These are phyloP conservation scores for Gallinago paraguaiae DNA, from an alignment of 2,113 vertebrate genomes.

Conservation along the genomic window DNA sequence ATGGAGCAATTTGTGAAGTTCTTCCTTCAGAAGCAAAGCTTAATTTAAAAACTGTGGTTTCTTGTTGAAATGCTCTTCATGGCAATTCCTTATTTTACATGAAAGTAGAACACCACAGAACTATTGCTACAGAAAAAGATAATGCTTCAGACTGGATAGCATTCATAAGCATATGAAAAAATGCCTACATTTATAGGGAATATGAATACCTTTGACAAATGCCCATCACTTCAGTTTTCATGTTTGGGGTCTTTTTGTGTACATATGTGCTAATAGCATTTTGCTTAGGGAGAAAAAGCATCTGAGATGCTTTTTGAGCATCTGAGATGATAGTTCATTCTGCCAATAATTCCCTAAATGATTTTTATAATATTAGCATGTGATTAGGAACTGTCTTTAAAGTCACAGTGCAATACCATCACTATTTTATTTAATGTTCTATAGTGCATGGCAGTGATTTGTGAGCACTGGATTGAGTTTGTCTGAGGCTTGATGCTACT, in stretches of 20 bases:
- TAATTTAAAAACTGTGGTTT: constrained; percentile 16
- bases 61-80: background rate
- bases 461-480: background rate
- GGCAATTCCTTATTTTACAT: background rate
- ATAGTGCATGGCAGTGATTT: background rate
- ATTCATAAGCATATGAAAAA: background rate
- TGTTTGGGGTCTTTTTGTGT: background rate
- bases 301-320: background rate
- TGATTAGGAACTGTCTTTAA: background rate
- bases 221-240: background rate
- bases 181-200: background rate
- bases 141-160: background rate
- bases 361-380: background rate
- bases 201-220: background rate
- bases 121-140: background rate
- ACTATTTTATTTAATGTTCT: background rate
- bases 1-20: background rate
- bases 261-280: accelerated
- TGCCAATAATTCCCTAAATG: background rate
- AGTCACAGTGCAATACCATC: background rate
- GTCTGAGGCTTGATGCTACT: background rate
- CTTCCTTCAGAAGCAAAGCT: background rate
- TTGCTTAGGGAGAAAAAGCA: background rate
- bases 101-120: background rate
- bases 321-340: background rate